Evolutionary conservation across 2,797 vertebrate species (phyloP), one percentile per base, ranked within the genome.

Genomic region (Onychomys leucogaster): DNA sequence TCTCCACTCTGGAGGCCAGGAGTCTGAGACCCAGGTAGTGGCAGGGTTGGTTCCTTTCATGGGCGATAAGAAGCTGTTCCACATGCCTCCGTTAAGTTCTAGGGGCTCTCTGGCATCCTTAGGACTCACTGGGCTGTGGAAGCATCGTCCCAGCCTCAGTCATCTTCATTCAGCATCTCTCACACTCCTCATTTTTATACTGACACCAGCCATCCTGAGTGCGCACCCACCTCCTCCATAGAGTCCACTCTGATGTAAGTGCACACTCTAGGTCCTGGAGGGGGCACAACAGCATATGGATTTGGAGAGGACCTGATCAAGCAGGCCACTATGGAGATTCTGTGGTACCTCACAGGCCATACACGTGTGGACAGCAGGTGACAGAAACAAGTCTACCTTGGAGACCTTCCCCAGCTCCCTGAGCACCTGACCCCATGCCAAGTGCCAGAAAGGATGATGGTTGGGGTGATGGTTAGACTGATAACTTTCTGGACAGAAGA

Each of bases 401-500:
- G 94, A 89, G 84, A 78, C 93, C 96, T 92, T 94, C 93, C 95
- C 87, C 96, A 75, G 63, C 19, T 49, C 41, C 37, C 49, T 8
- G 49, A 32, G 73, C 32, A 19, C 13, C 77, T 37, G 27, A 11
- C 25, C 27, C 21, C 17, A 6, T 65, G 43, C 4, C 21, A 41
- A 32, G 43, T 0, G 0, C 34, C 23, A 9, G 52, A 46, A 59
- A 87, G 59, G 65, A 52, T 17, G 11, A 25, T 73, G n/a, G 37
- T 37, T 37, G 34, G 17, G 21, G 25, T 73, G n/a, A 37, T 37
- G 23, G 16, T 41, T 59, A 57, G 41, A 41, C 55, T 1, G 11
- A 11, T 57, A n/a, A 3, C 76, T 69, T 34, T 71, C 52, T 5
- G 21, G n/a, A 78, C 23, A 69, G 13, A 63, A 76, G 37, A 80